Evolutionary conservation across 2,888 invertebrate genomes (phyloP).

Genomic region (Dynastes tityus): DNA sequence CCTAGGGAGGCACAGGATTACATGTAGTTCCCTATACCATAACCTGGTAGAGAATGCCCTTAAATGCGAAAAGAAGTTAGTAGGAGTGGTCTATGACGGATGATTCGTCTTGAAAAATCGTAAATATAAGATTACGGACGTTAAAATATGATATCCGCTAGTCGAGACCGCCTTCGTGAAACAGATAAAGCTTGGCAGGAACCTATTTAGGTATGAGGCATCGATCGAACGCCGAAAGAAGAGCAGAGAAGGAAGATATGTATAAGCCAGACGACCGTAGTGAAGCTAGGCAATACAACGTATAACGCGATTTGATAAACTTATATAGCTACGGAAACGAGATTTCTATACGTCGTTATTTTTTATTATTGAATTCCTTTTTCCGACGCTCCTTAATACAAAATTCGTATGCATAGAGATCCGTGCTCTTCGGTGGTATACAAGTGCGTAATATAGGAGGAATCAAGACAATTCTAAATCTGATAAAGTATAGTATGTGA

Average conservation of each 20-base stretch:
- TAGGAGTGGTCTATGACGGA: neutral
- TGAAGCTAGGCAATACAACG: conserved; percentile 13
- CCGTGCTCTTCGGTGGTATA: neutral
- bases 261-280: neutral
- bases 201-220: neutral
- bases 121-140: conserved; percentile 25
- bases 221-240: neutral
- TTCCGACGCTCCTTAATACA: conserved; percentile 1
- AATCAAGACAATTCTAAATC: conserved; percentile 18
- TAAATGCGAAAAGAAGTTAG: neutral
- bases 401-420: conserved; percentile 18
- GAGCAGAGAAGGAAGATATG: neutral
- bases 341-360: conserved; percentile 34
- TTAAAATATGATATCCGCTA: conserved; percentile 19
- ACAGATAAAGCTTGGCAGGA: conserved; percentile 12
- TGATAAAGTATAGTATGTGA: conserved; percentile 6
- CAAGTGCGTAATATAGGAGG: neutral
- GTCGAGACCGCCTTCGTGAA: neutral
- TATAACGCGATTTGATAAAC: conserved; percentile 21
- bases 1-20: no score
- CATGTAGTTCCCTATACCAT: no score
- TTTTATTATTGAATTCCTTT: conserved; percentile 18
- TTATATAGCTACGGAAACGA: conserved; percentile 22
- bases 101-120: neutral
- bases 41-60: neutral